Evolutionary conservation across 2,113 vertebrate genomes (phyloP).

Genomic region (Romanogobio albipinnatus): DNA sequence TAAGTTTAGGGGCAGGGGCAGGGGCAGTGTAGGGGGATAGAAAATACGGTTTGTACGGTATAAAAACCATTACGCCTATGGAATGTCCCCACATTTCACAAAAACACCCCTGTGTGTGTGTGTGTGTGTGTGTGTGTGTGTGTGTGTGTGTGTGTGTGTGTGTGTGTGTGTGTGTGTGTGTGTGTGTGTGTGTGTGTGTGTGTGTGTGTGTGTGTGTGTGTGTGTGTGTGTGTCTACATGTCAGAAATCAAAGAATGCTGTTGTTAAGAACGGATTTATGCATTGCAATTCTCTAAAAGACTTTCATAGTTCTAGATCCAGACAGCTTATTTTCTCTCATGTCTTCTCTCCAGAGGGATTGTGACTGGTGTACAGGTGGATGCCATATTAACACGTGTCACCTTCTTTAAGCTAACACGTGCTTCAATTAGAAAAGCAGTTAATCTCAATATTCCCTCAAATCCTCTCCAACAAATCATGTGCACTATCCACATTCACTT

Average conservation of each 20-base stretch:
- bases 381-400: constrained; percentile 3
- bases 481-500: constrained; percentile 11
- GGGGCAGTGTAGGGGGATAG: no score
- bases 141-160: no score
- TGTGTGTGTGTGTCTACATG: not conserved
- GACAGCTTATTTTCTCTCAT: not conserved
- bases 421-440: constrained; percentile 51
- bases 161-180: not conserved
- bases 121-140: no score
- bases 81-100: no score
- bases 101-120: no score
- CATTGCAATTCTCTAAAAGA: not conserved
- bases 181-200: not conserved
- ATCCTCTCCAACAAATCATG: not conserved
- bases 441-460: constrained; percentile 36
- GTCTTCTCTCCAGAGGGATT: not conserved
- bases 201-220: not conserved
- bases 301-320: not conserved
- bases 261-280: not conserved
- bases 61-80: no score
- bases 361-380: not conserved
- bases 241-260: not conserved
- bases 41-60: no score
- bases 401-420: constrained; percentile 34
- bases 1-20: no score